phyloP scores from a whole-genome alignment of 1,140 invertebrate species.

The Heliconius melpomene region DNA sequence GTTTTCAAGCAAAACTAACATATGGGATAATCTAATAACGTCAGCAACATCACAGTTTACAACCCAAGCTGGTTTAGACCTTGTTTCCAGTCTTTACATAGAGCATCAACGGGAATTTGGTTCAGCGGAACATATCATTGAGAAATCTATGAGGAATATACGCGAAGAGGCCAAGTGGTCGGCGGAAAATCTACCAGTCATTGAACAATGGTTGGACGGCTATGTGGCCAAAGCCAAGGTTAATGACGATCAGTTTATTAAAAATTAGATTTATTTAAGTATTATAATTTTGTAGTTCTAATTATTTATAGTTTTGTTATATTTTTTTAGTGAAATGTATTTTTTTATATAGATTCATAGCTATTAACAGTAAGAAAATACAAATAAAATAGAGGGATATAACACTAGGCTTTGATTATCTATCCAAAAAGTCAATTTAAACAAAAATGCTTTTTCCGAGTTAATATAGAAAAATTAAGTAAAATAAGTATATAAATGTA shows the following conservation, averaged over 20 bases:
- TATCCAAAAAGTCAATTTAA: too few relatives aligned
- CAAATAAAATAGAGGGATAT: too few relatives aligned
- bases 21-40: conserved; percentile 88
- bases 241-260: conserved; percentile 48
- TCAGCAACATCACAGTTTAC: conserved; percentile 87
- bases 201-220: conserved; percentile 85
- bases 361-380: too few relatives aligned
- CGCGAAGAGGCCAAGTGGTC: conserved; percentile 87
- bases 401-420: too few relatives aligned
- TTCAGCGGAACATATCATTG: conserved; percentile 84
- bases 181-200: conserved; percentile 85
- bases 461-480: background rate
- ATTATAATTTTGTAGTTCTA: background rate
- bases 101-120: conserved; percentile 84
- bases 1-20: conserved; percentile 84
- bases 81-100: conserved; percentile 84
- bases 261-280: conserved; percentile 15
- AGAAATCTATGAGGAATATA: conserved; percentile 85
- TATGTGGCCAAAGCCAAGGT: conserved; percentile 69
- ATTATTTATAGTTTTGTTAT: too few relatives aligned
- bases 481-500: background rate
- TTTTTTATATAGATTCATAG: too few relatives aligned
- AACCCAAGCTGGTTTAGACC: conserved; percentile 85
- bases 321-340: too few relatives aligned
- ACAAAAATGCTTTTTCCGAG: too few relatives aligned